Conservation (phyloP, 2,888 invertebrate genomes). For the Meiosimyza platycephala region DNA sequence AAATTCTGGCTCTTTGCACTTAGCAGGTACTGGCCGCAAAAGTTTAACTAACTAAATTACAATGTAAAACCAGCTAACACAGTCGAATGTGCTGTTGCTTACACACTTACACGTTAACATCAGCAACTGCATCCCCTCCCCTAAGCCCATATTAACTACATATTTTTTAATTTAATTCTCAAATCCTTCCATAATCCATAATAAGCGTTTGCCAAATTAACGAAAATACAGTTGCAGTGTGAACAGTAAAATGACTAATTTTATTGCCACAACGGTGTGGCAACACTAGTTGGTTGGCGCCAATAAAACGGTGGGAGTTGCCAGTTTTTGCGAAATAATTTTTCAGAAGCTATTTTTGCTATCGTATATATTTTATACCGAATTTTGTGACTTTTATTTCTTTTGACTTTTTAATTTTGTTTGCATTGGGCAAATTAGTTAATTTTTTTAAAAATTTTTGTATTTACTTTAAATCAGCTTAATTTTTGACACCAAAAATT, state of each 20-base stretch:
- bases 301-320: conserved; percentile 38
- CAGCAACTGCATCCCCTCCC: background rate
- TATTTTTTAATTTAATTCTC: background rate
- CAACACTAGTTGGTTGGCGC: no score
- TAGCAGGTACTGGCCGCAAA: background rate
- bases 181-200: conserved; percentile 19
- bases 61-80: conserved; percentile 1
- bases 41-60: conserved; percentile 26
- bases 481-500: background rate
- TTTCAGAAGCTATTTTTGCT: conserved; percentile 41
- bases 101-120: background rate
- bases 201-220: background rate
- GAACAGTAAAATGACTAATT: conserved; percentile 44
- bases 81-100: background rate
- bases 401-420: conserved; percentile 13
- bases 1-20: background rate
- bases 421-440: no score
- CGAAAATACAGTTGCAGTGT: conserved; percentile 5
- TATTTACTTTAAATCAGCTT: no score
- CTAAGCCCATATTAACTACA: conserved; percentile 1
- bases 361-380: conserved; percentile 32
- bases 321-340: conserved; percentile 35
- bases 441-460: no score
- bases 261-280: conserved; percentile 46
- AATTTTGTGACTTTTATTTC: background rate